A percentile compares a stretch with the other conserved stretches of the same genome.
Conservation (phyloP, 2,888 invertebrate genomes). For the Aporophyla nigra region DNA sequence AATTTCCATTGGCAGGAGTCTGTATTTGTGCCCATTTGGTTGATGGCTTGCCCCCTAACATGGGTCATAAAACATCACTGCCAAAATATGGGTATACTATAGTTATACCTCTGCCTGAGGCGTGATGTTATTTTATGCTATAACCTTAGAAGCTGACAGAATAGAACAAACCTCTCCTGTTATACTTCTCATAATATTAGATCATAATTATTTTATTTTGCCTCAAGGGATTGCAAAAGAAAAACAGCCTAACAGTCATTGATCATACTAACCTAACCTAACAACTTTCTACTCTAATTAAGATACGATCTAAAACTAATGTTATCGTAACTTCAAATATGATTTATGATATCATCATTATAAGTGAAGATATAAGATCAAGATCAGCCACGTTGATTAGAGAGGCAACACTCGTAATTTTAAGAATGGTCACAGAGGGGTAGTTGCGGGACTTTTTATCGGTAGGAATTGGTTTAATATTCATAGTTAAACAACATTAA, state of each 20-base stretch:
- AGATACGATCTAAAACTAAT: conserved; percentile 50
- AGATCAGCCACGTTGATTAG: conserved; percentile 22
- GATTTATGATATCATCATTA: conserved; percentile 34
- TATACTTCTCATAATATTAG: background rate
- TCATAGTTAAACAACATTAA: too few species aligned
- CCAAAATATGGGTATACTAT: too few species aligned
- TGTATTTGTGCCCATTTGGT: too few species aligned
- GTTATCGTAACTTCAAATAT: conserved; percentile 34
- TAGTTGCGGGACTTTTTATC: too few species aligned
- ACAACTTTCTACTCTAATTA: conserved; percentile 53
- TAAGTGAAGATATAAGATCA: conserved; percentile 26
- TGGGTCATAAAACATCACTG: too few species aligned
- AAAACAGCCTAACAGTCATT: background rate
- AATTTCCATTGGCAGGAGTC: too few species aligned
- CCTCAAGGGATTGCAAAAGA: conserved; percentile 1
- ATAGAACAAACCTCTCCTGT: background rate
- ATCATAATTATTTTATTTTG: background rate
- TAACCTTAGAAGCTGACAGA: background rate
- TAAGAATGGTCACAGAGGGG: too few species aligned
- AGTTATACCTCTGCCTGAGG: too few species aligned
- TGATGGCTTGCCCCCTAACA: too few species aligned
- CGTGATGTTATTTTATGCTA: background rate
- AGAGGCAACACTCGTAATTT: too few species aligned
- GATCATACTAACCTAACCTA: conserved; percentile 17
- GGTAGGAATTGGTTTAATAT: too few species aligned